A percentile compares a stretch with the other conserved stretches of the same genome.
phyloP scores from a whole-genome alignment of 2,888 invertebrate genomes.

The Leptarthrus brevirostris region DNA sequence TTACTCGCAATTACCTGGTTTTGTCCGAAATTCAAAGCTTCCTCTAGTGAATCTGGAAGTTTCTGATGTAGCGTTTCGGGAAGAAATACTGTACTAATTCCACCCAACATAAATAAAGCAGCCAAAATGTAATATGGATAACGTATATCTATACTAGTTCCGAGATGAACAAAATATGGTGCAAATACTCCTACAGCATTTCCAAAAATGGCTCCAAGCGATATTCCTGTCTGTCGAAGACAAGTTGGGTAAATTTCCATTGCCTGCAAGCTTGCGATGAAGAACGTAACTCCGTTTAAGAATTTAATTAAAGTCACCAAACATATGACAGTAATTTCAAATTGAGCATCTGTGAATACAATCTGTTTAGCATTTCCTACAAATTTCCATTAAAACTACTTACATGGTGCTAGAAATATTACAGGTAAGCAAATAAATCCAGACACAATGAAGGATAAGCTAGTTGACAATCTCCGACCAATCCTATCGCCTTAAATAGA shows the following conservation, averaged over 20 bases:
- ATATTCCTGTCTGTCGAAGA: conserved; percentile 74
- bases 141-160: conserved; percentile 66
- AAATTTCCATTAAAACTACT: neutral
- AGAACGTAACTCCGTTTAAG: conserved; percentile 70
- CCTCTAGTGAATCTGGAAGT: conserved; percentile 74
- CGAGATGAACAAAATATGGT: conserved; percentile 73
- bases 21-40: conserved; percentile 71
- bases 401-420: conserved; percentile 49
- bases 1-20: too few relatives aligned
- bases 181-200: conserved; percentile 71
- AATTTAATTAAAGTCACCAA: conserved; percentile 69
- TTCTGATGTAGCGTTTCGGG: conserved; percentile 75
- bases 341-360: conserved; percentile 57
- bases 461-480: conserved; percentile 70
- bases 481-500: conserved; percentile 66
- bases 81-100: conserved; percentile 68
- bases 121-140: conserved; percentile 67
- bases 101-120: conserved; percentile 67
- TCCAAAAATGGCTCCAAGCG: conserved; percentile 71
- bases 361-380: too few relatives aligned
- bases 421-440: conserved; percentile 66
- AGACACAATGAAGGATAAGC: conserved; percentile 66
- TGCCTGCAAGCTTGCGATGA: conserved; percentile 72
- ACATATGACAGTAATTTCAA: conserved; percentile 62
- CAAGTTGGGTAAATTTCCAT: conserved; percentile 77